Evolutionary conservation across 2,797 vertebrate species (phyloP).

Genomic region (Periophthalmus magnuspinnatus): DNA sequence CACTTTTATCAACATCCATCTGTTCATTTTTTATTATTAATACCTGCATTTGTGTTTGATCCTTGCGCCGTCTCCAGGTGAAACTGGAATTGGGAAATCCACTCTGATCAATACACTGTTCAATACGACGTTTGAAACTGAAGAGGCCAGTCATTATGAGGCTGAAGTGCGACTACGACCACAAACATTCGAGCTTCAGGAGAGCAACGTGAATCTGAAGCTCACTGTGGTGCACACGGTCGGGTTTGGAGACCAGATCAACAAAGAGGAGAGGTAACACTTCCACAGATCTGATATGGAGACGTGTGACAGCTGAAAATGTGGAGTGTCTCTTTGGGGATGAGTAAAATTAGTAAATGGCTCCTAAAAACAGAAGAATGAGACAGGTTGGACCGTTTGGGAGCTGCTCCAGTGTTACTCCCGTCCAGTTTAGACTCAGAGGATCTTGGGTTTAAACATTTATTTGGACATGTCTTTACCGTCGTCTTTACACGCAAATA

Average conservation of each 20-base stretch:
- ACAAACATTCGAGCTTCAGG: constrained; percentile 87
- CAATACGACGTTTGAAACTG: constrained; percentile 91
- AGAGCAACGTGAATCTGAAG: constrained; percentile 95
- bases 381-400: neutral
- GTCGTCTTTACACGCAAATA: no score
- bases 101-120: constrained; percentile 97
- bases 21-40: neutral
- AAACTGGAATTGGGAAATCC: constrained; percentile 97
- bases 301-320: neutral
- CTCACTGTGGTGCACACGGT: constrained; percentile 93
- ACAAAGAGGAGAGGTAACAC: constrained; percentile 92
- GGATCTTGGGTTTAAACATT: no score
- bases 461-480: no score
- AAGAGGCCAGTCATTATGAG: constrained; percentile 91
- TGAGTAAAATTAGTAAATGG: neutral
- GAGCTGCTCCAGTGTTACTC: no score
- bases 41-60: neutral
- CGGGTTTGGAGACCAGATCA: constrained; percentile 97
- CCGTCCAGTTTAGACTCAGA: no score
- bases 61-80: constrained; percentile 73
- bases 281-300: neutral
- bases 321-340: neutral
- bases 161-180: constrained; percentile 81
- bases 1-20: neutral
- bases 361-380: neutral